Percentiles rank a stretch among this genome's conserved stretches.
phyloP scores from a whole-genome alignment of 2,113 vertebrate species.

The Pholis gunnellus region DNA sequence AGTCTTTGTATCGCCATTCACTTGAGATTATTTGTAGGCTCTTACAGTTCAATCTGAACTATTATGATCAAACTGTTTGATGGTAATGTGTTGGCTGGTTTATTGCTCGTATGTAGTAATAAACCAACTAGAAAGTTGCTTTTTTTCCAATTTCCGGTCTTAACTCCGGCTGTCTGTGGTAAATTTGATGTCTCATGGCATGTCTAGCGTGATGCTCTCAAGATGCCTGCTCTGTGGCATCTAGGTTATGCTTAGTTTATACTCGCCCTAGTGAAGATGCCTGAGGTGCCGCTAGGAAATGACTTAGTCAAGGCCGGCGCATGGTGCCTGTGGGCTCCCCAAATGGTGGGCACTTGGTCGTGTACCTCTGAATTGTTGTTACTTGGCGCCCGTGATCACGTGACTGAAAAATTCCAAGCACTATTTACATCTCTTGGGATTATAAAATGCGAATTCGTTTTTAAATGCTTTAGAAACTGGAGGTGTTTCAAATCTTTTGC shows the following conservation, averaged over 20 bases:
- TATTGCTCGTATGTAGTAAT: background rate
- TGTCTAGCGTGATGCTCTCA: background rate
- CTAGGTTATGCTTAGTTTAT: background rate
- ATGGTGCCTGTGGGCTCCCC: too few species aligned
- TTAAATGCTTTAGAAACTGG: too few species aligned
- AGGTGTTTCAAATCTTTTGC: too few species aligned
- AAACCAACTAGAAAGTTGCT: background rate
- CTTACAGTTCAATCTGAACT: background rate
- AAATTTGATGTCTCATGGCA: background rate
- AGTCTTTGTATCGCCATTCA: rapidly evolving
- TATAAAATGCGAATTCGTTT: background rate
- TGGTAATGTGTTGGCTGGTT: background rate
- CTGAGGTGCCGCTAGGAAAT: background rate
- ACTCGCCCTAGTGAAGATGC: background rate
- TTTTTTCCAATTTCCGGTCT: background rate
- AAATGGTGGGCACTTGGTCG: too few species aligned
- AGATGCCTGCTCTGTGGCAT: background rate
- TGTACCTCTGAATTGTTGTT: too few species aligned
- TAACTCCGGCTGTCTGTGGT: rapidly evolving
- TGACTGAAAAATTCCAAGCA: too few species aligned
- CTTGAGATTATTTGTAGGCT: background rate
- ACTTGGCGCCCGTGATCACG: too few species aligned
- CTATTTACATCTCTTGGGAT: background rate
- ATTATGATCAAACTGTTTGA: background rate
- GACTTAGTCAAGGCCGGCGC: background rate